Evolutionary conservation across 2,888 invertebrate species (phyloP).

Genomic region (Drosophila niveifrons): DNA sequence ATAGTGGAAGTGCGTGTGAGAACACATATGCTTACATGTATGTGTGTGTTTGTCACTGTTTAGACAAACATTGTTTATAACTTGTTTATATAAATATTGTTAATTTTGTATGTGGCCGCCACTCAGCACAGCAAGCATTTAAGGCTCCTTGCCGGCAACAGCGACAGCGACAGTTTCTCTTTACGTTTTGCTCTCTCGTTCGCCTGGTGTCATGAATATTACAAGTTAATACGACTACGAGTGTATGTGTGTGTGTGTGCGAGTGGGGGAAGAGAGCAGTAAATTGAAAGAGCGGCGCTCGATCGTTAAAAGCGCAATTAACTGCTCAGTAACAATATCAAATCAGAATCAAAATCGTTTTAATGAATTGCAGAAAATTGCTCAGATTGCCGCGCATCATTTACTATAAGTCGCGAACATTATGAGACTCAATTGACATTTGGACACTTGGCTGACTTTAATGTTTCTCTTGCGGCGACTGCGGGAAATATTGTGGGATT

Average conservation of each 20-base stretch:
- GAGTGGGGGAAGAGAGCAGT: conserved; percentile 29
- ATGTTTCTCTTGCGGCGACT: not conserved
- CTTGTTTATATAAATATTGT: conserved; percentile 80
- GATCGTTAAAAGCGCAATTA: conserved; percentile 74
- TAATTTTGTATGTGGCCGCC: conserved; percentile 61
- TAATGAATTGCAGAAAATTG: conserved; percentile 78
- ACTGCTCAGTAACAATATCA: conserved; percentile 69
- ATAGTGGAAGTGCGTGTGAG: conserved; percentile 57
- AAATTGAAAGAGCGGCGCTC: conserved; percentile 29
- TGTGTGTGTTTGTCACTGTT: conserved; percentile 76
- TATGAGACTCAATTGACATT: conserved; percentile 58
- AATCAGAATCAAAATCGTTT: conserved; percentile 76
- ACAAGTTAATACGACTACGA: conserved; percentile 55
- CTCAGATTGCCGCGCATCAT: conserved; percentile 63
- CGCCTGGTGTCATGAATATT: conserved; percentile 60
- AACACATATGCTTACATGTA: conserved; percentile 14
- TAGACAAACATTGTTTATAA: conserved; percentile 78
- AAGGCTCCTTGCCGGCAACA: conserved; percentile 36
- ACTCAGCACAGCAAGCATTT: conserved; percentile 22
- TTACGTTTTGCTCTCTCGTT: conserved; percentile 27
- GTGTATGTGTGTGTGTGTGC: conserved; percentile 1
- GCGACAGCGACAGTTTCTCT: conserved; percentile 31
- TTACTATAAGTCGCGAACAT: conserved; percentile 45
- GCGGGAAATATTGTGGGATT: conserved; percentile 16
- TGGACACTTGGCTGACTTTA: conserved; percentile 37